Conservation (phyloP, 2,113 vertebrate species). For the Anhinga rufa region DNA sequence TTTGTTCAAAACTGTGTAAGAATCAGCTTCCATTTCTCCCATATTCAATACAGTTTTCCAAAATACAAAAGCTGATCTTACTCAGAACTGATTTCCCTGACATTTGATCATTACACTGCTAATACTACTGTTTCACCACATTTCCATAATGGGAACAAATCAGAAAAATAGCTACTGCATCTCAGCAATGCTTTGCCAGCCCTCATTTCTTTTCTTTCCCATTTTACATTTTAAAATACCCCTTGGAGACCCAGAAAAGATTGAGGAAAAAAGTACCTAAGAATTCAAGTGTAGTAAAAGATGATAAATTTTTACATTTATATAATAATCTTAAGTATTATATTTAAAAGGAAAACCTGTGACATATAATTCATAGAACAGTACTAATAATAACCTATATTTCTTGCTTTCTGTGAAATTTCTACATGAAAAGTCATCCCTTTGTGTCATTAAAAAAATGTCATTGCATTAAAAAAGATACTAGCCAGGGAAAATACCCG, state of each 20-base stretch:
- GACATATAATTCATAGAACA: background rate
- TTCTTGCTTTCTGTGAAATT: background rate
- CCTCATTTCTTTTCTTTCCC: background rate
- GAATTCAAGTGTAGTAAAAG: background rate
- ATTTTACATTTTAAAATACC: background rate
- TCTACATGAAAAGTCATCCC: background rate
- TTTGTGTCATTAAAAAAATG: background rate
- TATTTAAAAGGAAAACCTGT: background rate
- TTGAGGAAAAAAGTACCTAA: background rate
- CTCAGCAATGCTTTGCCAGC: background rate
- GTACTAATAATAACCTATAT: background rate
- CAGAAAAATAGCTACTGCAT: background rate
- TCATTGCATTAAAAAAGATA: background rate
- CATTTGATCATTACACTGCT: background rate
- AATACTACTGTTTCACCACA: background rate
- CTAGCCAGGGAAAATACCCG: background rate
- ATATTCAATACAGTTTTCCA: background rate
- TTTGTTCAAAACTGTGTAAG: background rate
- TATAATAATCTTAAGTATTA: background rate
- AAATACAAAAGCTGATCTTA: background rate
- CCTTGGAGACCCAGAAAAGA: background rate
- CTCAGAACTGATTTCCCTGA: background rate
- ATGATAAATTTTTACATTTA: background rate
- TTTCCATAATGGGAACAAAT: background rate
- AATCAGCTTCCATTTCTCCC: background rate